Evolutionary conservation across 2,888 invertebrate species (phyloP).

Genomic region (Nomada hirtipes): DNA sequence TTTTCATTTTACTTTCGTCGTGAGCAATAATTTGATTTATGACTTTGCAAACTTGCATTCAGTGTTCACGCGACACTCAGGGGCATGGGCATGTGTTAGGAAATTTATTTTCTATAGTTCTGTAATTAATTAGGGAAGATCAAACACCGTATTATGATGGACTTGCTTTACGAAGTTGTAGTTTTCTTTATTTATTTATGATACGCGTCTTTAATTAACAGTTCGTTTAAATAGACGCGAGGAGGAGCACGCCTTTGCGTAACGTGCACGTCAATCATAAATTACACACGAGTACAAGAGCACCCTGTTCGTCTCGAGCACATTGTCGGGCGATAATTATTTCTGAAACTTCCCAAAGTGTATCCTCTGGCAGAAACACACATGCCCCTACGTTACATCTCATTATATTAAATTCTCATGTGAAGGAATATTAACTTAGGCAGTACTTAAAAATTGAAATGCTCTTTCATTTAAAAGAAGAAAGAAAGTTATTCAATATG

Average conservation of each 20-base stretch:
- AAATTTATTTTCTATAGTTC: neutral
- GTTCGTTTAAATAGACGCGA: constrained; percentile 40
- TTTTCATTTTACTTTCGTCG: too few relatives aligned
- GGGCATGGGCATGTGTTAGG: neutral
- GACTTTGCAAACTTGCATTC: too few relatives aligned
- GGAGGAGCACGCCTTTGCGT: constrained; percentile 31
- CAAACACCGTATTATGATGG: neutral
- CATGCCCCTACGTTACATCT: neutral
- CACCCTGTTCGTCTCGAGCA: neutral
- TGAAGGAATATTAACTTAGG: too few relatives aligned
- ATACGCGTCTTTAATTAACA: constrained; percentile 29
- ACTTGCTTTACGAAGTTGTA: neutral
- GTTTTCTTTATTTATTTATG: constrained; percentile 22
- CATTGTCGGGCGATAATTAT: constrained; percentile 29
- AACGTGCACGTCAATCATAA: constrained; percentile 50
- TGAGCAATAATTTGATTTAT: too few relatives aligned
- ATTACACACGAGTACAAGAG: constrained; percentile 31
- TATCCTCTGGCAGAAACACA: constrained; percentile 4
- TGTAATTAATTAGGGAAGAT: constrained; percentile 11
- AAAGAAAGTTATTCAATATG: too few relatives aligned
- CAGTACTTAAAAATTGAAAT: too few relatives aligned
- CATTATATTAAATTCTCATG: too few relatives aligned
- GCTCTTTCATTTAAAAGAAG: too few relatives aligned
- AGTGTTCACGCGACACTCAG: neutral
- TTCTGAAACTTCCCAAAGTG: constrained; percentile 28